A percentile compares a stretch with the other conserved stretches of the same genome.
phyloP scores from a whole-genome alignment of 1,140 invertebrate genomes.

The Panulirus ornatus region DNA sequence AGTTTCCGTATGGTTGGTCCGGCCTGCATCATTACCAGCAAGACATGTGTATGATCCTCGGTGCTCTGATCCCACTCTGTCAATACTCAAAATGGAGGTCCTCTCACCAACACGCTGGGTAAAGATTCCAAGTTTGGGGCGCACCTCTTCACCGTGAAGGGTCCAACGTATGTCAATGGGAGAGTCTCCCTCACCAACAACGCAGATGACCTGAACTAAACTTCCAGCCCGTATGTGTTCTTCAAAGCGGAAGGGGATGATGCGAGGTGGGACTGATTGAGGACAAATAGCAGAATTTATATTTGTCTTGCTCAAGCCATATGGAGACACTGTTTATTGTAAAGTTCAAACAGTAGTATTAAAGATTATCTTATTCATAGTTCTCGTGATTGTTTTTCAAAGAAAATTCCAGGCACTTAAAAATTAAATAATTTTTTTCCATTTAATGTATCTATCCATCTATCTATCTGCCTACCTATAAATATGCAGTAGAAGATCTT shows the following conservation, averaged over 20 bases:
- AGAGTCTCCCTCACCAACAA: constrained; percentile 89
- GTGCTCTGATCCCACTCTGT: constrained; percentile 83
- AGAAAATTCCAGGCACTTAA: too few relatives aligned
- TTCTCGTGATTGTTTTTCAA: too few relatives aligned
- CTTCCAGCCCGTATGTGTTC: constrained; percentile 74
- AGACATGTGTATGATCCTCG: constrained; percentile 79
- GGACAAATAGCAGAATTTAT: constrained; percentile 48
- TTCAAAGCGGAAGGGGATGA: constrained; percentile 75
- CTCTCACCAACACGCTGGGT: constrained; percentile 83
- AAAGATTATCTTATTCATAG: too few relatives aligned
- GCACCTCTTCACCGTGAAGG: constrained; percentile 82
- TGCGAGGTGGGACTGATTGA: constrained; percentile 74
- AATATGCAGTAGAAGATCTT: too few relatives aligned
- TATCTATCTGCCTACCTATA: too few relatives aligned
- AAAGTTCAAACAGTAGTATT: too few relatives aligned
- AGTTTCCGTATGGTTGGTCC: constrained; percentile 72
- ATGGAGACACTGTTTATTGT: not conserved
- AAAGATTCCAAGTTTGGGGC: constrained; percentile 75
- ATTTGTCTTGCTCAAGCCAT: not conserved
- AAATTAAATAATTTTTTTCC: too few relatives aligned
- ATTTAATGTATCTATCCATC: too few relatives aligned
- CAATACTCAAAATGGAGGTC: constrained; percentile 87
- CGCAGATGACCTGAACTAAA: constrained; percentile 83
- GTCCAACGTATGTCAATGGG: constrained; percentile 89
- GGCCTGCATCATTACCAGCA: constrained; percentile 79